Conservation (phyloP, 2,113 vertebrate species). For the Pelodiscus sinensis region DNA sequence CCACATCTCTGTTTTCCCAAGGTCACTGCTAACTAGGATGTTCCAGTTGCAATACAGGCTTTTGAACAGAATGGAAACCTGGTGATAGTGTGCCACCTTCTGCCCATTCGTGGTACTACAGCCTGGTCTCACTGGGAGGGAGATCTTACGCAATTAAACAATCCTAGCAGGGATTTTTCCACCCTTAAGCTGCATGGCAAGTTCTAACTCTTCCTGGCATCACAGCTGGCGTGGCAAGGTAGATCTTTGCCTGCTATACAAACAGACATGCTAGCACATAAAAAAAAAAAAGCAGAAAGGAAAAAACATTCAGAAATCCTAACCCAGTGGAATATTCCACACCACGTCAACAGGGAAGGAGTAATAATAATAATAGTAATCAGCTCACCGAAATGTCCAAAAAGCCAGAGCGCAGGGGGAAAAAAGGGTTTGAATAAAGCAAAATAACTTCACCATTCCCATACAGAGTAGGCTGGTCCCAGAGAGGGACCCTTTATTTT, state of each 20-base stretch:
- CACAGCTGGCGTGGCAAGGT: background rate
- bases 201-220: background rate
- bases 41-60: accelerated
- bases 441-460: background rate
- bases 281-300: background rate
- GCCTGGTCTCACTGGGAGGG: too few relatives aligned
- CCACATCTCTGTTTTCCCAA: background rate
- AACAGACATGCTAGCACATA: accelerated
- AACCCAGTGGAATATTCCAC: accelerated
- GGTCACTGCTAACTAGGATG: background rate
- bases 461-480: background rate
- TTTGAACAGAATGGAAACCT: background rate
- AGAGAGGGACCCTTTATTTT: background rate
- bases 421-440: accelerated
- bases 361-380: background rate
- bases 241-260: background rate
- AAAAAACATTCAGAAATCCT: accelerated
- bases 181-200: background rate
- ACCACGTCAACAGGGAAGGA: accelerated
- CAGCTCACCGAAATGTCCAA: accelerated
- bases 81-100: constrained; percentile 52
- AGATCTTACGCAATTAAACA: accelerated
- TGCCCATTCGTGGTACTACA: background rate
- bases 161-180: background rate
- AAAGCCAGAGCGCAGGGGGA: background rate